Evolutionary conservation across 2,888 invertebrate species (phyloP).

Genomic region (Molorchus minor): DNA sequence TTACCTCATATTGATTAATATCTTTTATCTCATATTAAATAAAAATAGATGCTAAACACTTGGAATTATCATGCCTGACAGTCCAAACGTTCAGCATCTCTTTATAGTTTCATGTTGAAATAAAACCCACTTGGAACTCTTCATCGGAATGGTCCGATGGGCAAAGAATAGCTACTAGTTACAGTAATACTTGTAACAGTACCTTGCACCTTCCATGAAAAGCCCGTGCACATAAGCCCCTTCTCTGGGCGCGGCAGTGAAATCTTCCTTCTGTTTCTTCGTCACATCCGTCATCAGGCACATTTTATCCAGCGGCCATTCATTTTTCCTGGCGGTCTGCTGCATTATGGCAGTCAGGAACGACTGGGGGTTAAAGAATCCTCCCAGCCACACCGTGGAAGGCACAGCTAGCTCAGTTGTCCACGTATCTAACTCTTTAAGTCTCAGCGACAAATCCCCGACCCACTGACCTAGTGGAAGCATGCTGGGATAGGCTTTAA

Average conservation of each 20-base stretch:
- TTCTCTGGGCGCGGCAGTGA: constrained; percentile 86
- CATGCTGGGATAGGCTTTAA: constrained; percentile 88
- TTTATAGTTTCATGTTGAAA: too few relatives aligned
- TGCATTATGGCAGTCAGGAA: constrained; percentile 98
- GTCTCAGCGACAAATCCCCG: constrained; percentile 80
- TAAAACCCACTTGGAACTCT: too few relatives aligned
- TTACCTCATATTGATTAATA: too few relatives aligned
- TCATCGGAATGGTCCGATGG: too few relatives aligned
- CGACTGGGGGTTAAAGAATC: constrained; percentile 97
- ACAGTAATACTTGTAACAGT: constrained; percentile 22
- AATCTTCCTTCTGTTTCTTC: constrained; percentile 85
- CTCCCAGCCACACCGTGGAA: constrained; percentile 90
- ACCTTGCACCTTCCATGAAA: constrained; percentile 88
- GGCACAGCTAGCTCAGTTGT: constrained; percentile 88
- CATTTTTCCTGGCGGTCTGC: constrained; percentile 93
- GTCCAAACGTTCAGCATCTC: too few relatives aligned
- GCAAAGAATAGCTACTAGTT: too few relatives aligned
- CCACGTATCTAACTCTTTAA: constrained; percentile 88
- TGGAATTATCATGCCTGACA: too few relatives aligned
- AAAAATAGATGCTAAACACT: too few relatives aligned
- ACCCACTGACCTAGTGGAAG: constrained; percentile 85
- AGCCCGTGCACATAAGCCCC: constrained; percentile 91
- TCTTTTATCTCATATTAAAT: too few relatives aligned
- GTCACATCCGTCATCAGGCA: constrained; percentile 94
- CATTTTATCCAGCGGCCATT: constrained; percentile 97